A percentile compares a stretch with the other conserved stretches of the same genome.
phyloP scores from a whole-genome alignment of 2,888 invertebrate genomes.

The Heliconius erato region DNA sequence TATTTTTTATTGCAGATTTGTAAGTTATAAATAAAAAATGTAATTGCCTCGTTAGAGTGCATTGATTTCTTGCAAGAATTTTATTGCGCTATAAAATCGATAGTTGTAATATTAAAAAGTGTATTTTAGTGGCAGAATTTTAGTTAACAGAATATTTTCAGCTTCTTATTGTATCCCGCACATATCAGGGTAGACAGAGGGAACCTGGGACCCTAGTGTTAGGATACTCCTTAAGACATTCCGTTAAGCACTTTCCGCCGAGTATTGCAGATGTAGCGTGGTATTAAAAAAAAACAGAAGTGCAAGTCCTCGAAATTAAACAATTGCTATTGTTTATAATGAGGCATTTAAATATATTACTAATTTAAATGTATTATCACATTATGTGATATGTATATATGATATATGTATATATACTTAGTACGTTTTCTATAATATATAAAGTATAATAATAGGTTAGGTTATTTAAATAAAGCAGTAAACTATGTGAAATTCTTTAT shows the following conservation, averaged over 20 bases:
- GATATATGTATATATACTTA: neutral
- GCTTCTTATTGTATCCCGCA: too few species aligned
- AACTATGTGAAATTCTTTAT: neutral
- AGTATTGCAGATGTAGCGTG: neutral
- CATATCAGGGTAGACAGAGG: too few species aligned
- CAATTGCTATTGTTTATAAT: neutral
- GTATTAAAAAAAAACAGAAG: too few species aligned
- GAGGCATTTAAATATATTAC: too few species aligned
- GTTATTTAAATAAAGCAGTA: neutral
- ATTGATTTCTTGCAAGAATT: constrained; percentile 5
- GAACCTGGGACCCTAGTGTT: too few species aligned
- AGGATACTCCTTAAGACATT: too few species aligned
- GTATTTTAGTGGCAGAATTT: neutral
- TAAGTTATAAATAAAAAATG: neutral
- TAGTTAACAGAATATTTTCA: neutral
- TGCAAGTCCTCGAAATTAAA: neutral
- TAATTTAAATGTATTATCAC: too few species aligned
- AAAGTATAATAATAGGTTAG: neutral
- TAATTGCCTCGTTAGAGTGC: constrained; percentile 31
- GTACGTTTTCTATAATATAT: neutral
- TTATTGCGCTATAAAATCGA: constrained; percentile 22
- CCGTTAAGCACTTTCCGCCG: neutral
- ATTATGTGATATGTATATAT: too few species aligned
- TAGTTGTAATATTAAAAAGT: neutral
- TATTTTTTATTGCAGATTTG: neutral